Base-by-base conservation (phyloP, 2,888 invertebrate species). In the Sicus ferrugineus region DNA sequence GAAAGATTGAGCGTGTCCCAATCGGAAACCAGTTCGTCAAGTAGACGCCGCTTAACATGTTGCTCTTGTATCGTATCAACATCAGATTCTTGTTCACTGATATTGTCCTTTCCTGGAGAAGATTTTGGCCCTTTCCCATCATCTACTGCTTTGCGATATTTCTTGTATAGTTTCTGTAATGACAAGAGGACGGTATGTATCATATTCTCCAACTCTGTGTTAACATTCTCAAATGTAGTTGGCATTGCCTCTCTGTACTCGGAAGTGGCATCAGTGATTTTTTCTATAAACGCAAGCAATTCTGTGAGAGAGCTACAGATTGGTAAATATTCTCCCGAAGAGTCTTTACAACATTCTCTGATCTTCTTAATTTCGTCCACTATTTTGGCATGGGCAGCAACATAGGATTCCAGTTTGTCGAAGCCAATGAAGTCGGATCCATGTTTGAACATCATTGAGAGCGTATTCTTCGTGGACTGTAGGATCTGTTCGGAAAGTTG, bases 11-110 rank as follows among this genome's bases (percentile, higher is more conserved):
- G 82, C 67, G 86, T 79, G 58, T 87, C 86, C 28, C 91, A 84
- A 81, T 94, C 93, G 21, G 81, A 82, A 0, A 86, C 83, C 9
- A 95, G 80, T 75, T 89, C 89, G 2, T 89, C 89, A 34, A 91
- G 86, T 54, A 95, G 84, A 75, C 88, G 87, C 68, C 88, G 87
- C 76, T 90, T 92, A 59, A 95, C 86, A 84, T 92, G 91, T 61
- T 89, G 88, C 50, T 88, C 88, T 2, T 88, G 84, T 69, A 83
- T 62, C 31, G 73, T 2, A 72, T 76, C 75, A 28, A 78, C 68
- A 16, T 73, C 70, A 23, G 23, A 16, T 9, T 54, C 54, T 26
- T 5, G 26, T 14, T 54, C 54, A 54, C 52, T 9, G 11, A n/a
- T 1, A 7, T 21, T 48, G 54, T 68, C 48, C n/a, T 63, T 50